Percentiles rank a stretch among this genome's conserved stretches.
Evolutionary conservation across 2,113 vertebrate species (phyloP).

Genomic region (Diadophis punctatus): DNA sequence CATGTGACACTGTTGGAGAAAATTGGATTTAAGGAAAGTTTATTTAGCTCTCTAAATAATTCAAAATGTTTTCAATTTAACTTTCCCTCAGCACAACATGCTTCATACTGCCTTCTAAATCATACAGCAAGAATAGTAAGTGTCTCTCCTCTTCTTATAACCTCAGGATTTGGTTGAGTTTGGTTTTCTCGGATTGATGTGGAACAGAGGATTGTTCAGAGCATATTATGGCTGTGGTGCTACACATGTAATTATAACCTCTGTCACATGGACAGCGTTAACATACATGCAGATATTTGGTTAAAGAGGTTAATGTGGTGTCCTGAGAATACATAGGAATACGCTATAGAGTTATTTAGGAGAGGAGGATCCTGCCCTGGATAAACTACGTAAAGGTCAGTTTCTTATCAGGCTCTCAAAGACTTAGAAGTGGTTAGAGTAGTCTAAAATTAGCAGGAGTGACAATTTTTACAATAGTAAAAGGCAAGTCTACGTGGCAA

Average conservation of each 20-base stretch:
- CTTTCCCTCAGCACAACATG: constrained; percentile 21
- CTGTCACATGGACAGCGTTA: constrained; percentile 24
- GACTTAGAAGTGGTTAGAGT: neutral
- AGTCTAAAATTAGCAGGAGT: neutral
- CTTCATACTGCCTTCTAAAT: constrained; percentile 30
- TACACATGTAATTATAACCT: constrained; percentile 11
- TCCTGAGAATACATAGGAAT: constrained; percentile 21
- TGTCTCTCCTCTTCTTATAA: neutral
- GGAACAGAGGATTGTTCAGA: constrained; percentile 20
- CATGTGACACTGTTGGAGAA: constrained; percentile 52
- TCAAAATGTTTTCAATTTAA: constrained; percentile 38
- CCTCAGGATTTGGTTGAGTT: constrained; percentile 5
- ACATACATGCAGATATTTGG: neutral
- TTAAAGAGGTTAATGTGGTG: neutral
- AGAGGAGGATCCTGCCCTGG: neutral
- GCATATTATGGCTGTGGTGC: constrained; percentile 25
- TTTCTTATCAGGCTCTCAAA: neutral
- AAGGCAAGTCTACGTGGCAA: neutral
- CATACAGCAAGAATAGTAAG: constrained; percentile 23
- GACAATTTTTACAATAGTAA: neutral
- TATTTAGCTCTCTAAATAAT: constrained; percentile 55
- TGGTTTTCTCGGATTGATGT: neutral
- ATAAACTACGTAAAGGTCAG: neutral
- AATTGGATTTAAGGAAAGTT: constrained; percentile 56
- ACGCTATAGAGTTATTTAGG: constrained; percentile 8